Percentiles rank a stretch among this genome's conserved stretches.
Evolutionary conservation across 2,888 invertebrate genomes (phyloP).

Genomic region (Dromius quadrimaculatus): DNA sequence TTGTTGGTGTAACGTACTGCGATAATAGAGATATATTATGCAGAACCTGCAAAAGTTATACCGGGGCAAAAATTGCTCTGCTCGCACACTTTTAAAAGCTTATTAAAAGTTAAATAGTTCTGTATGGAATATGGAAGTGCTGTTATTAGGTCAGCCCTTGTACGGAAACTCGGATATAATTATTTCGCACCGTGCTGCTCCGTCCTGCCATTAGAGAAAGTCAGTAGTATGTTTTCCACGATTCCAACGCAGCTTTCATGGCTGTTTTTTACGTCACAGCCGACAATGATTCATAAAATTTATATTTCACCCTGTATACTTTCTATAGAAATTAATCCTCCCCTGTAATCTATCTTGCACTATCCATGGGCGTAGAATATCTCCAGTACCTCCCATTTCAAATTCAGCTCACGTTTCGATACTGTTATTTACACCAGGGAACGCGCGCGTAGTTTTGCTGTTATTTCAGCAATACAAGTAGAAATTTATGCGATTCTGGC

Average conservation of each 20-base stretch:
- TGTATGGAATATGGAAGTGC: conserved; percentile 46
- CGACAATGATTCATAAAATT: too few relatives aligned
- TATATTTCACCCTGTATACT: too few relatives aligned
- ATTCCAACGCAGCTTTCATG: too few relatives aligned
- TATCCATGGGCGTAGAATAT: conserved; percentile 10
- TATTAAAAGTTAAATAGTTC: conserved; percentile 52
- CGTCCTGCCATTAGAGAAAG: too few relatives aligned
- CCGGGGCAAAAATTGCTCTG: conserved; percentile 37
- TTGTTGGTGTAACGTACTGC: conserved; percentile 2
- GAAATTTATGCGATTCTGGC: conserved; percentile 45
- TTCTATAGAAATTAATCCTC: too few relatives aligned
- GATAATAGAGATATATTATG: conserved; percentile 51
- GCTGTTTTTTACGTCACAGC: too few relatives aligned
- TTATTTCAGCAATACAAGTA: conserved; percentile 46
- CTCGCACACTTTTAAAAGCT: conserved; percentile 47
- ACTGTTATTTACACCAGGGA: conserved; percentile 46
- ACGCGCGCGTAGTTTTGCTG: conserved; percentile 41
- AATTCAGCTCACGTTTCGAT: conserved; percentile 39
- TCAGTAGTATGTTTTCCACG: too few relatives aligned
- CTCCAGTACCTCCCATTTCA: conserved; percentile 6
- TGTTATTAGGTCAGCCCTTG: conserved; percentile 43
- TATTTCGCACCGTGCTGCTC: neutral
- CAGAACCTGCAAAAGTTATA: conserved; percentile 42
- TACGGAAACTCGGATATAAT: neutral
- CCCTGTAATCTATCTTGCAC: too few relatives aligned